phyloP scores from a whole-genome alignment of 2,888 invertebrate genomes.

The Tetropium fuscum region DNA sequence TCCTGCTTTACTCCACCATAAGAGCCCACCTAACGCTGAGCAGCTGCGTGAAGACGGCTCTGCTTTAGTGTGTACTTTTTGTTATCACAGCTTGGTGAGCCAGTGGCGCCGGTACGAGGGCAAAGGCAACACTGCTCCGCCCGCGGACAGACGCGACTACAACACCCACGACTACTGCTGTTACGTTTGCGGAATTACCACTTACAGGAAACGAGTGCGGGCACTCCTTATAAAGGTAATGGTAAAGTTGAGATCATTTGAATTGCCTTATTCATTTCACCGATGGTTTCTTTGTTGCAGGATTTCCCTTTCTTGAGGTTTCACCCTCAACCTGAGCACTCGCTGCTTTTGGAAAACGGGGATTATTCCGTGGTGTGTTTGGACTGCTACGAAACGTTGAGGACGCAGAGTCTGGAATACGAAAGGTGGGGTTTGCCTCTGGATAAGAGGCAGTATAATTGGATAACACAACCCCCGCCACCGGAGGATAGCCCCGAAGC shows the following conservation, averaged over 20 bases:
- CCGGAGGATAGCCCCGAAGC: slow-evolving; percentile 91
- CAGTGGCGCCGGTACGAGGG: slow-evolving; percentile 72
- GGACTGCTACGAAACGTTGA: slow-evolving; percentile 92
- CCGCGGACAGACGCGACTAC: slow-evolving; percentile 82
- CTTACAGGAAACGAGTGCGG: slow-evolving; percentile 87
- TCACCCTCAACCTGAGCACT: slow-evolving; percentile 87
- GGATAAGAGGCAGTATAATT: slow-evolving; percentile 92
- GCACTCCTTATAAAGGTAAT: slow-evolving; percentile 84
- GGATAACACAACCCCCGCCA: slow-evolving; percentile 93
- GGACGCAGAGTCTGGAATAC: slow-evolving; percentile 91
- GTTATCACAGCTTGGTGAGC: slow-evolving; percentile 78
- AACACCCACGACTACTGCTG: slow-evolving; percentile 94
- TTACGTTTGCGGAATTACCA: slow-evolving; percentile 91
- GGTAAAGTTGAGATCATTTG: slow-evolving; percentile 49
- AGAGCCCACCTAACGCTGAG: slow-evolving; percentile 86
- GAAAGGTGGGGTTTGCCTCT: slow-evolving; percentile 91
- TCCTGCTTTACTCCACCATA: slow-evolving; percentile 73
- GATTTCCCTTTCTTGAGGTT: slow-evolving; percentile 90
- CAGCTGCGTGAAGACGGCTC: slow-evolving; percentile 89
- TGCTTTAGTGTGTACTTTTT: slow-evolving; percentile 93
- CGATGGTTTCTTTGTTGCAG: slow-evolving; percentile 63
- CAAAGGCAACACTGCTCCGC: slow-evolving; percentile 68
- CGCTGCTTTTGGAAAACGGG: slow-evolving; percentile 87
- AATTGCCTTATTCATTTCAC: slow-evolving; percentile 53
- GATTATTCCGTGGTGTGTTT: slow-evolving; percentile 92